Percentiles rank a stretch among this genome's conserved stretches.
Conservation (phyloP, 2,113 vertebrate genomes). For the Ammodytes marinus region DNA sequence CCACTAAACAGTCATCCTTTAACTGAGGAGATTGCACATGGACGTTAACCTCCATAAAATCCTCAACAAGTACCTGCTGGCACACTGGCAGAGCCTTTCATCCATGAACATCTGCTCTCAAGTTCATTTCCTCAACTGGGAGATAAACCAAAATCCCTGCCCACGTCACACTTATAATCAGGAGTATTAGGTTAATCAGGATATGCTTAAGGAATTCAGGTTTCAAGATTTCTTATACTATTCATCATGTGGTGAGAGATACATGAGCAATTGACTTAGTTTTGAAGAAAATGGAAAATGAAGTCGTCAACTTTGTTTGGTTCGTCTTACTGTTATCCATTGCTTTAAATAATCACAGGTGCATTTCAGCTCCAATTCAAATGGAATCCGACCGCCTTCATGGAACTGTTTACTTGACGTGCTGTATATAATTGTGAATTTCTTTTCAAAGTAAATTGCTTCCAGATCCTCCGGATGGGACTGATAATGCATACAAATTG, state of each 20-base stretch:
- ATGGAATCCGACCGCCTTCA: background rate
- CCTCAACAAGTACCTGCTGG: slow-evolving; percentile 47
- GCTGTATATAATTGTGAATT: background rate
- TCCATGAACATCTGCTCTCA: slow-evolving; percentile 30
- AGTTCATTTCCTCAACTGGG: slow-evolving; percentile 29
- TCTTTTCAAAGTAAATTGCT: slow-evolving; percentile 25
- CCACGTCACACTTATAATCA: too few species aligned
- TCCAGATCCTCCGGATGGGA: slow-evolving; percentile 15
- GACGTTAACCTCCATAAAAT: slow-evolving; percentile 52
- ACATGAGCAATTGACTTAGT: background rate
- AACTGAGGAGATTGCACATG: slow-evolving; percentile 47
- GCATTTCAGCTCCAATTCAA: background rate
- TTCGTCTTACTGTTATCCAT: background rate
- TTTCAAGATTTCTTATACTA: background rate
- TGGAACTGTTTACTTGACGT: background rate
- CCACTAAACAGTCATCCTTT: background rate
- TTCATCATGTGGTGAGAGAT: slow-evolving; percentile 13
- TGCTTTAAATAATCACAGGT: slow-evolving; percentile 5
- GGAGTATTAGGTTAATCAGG: too few species aligned
- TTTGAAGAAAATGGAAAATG: background rate
- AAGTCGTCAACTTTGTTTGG: slow-evolving; percentile 6
- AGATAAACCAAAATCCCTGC: background rate
- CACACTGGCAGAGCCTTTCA: slow-evolving; percentile 43
- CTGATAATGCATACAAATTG: slow-evolving; percentile 42
- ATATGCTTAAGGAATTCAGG: background rate